Evolutionary conservation across 2,888 invertebrate species (phyloP).

Genomic region (Heliconius erato): DNA sequence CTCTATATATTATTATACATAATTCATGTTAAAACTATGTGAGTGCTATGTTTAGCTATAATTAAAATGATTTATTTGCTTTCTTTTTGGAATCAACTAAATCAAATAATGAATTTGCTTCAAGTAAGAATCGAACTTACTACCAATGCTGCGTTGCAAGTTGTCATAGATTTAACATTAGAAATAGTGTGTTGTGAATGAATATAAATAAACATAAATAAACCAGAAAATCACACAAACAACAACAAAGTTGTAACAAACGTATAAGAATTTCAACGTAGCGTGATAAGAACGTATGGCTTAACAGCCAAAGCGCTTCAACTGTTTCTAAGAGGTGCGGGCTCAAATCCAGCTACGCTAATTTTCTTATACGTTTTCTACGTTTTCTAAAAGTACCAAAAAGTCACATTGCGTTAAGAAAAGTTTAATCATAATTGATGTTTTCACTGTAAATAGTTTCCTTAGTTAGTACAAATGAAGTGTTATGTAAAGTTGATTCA

Average conservation of each 20-base stretch:
- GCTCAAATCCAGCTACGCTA: background rate
- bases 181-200: no score
- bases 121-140: background rate
- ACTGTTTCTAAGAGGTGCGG: background rate
- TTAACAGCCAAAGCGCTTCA: background rate
- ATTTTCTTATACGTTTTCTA: no score
- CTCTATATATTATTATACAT: slow-evolving; percentile 1
- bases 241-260: no score
- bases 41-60: background rate
- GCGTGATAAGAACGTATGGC: background rate
- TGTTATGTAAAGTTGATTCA: background rate
- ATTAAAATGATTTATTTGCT: background rate
- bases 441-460: slow-evolving; percentile 21
- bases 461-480: slow-evolving; percentile 9
- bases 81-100: background rate
- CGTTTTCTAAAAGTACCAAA: background rate
- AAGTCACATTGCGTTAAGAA: background rate
- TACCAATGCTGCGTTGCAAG: background rate
- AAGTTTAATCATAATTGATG: background rate
- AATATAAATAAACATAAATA: no score
- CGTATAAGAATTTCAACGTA: background rate
- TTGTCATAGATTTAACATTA: background rate
- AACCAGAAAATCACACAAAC: no score
- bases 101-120: background rate
- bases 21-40: background rate